Evolutionary conservation across 1,140 invertebrate genomes (phyloP), one percentile per base, ranked within the genome.

Genomic region (Galleria mellonella): DNA sequence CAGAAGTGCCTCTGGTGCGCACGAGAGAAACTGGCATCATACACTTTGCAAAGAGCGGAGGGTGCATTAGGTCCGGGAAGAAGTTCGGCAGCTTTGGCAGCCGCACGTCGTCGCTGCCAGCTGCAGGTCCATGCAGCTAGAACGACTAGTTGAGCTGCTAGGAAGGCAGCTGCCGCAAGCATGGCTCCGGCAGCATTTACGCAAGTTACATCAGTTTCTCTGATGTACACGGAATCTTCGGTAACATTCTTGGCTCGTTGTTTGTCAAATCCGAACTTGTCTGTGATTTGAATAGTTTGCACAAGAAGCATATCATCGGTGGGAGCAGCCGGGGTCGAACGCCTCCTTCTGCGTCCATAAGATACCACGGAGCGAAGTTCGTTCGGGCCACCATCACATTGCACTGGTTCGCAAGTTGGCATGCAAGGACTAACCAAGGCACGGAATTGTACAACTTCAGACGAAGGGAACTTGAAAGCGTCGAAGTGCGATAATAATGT

Each of bases 391-490:
- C 94, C 93, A 37, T 95, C 92, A 70, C 96, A 97, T 63, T 94
- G 92, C 0, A 96, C 94, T 0, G 96, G 96, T 77, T 96, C 95
- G 72, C 96, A 97, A 15, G 90, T 91, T 1, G 95, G 95, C 91
- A 97, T 94, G 67, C 96, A 97, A 0, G 96, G 96, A 2, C 96
- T 97, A 0, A 98, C 96, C 57, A 97, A 71, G 1, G 96, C 96
- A 37, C 96, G 91, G 91, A 98, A 98, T 82, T 98, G 96, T 0
- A 98, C 96, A 8, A 97, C 92, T 74, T 97, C 96, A 0, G 95
- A 97, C 9, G 95, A 96, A 0, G 96, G 96, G 88, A 98, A 98
- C 77, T 97, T 97, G 90, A 98, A 98, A 7, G 96, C 96, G 73
- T 98, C 96, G 82, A 98, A 97, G 73, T 96, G 93, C 5, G 95